These are phyloP conservation scores for Drosophila malerkotliana DNA, from an alignment of 1,140 invertebrate species.

Conservation along the genomic window DNA sequence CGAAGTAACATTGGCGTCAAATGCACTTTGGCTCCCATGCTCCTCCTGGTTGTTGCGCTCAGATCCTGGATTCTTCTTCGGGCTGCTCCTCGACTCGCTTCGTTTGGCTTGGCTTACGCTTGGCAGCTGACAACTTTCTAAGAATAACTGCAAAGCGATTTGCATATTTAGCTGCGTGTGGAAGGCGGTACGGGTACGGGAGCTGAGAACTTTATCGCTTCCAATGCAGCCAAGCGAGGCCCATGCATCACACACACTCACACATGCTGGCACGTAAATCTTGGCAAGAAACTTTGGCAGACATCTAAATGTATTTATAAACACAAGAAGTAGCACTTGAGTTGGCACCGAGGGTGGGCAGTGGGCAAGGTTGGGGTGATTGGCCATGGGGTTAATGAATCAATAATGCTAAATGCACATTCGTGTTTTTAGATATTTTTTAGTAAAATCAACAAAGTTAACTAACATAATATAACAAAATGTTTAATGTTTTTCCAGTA, in stretches of 20 bases:
- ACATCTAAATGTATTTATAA: conserved; percentile 76
- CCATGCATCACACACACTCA: conserved; percentile 42
- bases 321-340: conserved; percentile 59
- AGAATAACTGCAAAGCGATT: conserved; percentile 81
- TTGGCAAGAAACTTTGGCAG: conserved; percentile 71
- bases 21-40: conserved; percentile 36
- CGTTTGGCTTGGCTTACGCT: conserved; percentile 47
- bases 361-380: neutral
- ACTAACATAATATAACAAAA: neutral
- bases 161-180: conserved; percentile 68
- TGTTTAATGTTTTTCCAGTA: conserved; percentile 47
- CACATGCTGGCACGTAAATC: conserved; percentile 48
- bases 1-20: conserved; percentile 38
- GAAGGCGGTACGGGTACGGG: neutral
- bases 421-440: neutral
- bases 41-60: conserved; percentile 38
- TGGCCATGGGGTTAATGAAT: conserved; percentile 3
- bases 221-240: conserved; percentile 57
- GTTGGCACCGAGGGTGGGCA: conserved; percentile 10
- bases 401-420: neutral
- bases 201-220: conserved; percentile 66
- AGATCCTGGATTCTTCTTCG: conserved; percentile 21
- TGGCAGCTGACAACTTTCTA: conserved; percentile 77
- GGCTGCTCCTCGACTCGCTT: conserved; percentile 51
- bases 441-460: neutral